Evolutionary conservation across 2,888 invertebrate genomes (phyloP).

Genomic region (Cephus pygmeus): DNA sequence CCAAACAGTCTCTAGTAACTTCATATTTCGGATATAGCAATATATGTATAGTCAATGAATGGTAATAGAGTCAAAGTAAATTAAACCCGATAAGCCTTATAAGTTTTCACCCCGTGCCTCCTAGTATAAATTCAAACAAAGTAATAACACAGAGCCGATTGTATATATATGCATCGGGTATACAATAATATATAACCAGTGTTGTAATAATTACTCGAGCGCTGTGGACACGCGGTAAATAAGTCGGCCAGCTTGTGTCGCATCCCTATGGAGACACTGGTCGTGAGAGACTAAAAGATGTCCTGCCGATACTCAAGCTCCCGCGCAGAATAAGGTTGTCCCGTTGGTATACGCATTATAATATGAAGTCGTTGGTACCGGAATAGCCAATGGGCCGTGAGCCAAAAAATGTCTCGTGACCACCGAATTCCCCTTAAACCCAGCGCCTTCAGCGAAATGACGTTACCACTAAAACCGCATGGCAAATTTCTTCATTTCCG

Average conservation of each 20-base stretch:
- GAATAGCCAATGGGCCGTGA: slow-evolving; percentile 9
- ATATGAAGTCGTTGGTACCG: slow-evolving; percentile 10
- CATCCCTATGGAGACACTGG: slow-evolving; percentile 27
- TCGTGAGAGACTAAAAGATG: slow-evolving; percentile 26
- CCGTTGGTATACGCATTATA: slow-evolving; percentile 5
- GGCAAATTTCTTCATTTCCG: not conserved
- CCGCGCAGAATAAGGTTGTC: not conserved
- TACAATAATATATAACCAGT: not conserved
- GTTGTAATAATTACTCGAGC: slow-evolving; percentile 32
- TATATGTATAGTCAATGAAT: not conserved
- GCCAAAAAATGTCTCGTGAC: slow-evolving; percentile 11
- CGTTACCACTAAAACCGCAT: not conserved
- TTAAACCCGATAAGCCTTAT: not conserved
- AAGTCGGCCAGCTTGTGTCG: slow-evolving; percentile 32
- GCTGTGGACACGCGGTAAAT: slow-evolving; percentile 25
- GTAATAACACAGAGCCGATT: not conserved
- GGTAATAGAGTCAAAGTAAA: not conserved
- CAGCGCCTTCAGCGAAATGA: not conserved
- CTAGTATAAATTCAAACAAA: not conserved
- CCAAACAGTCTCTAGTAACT: not conserved
- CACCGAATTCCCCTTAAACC: not conserved
- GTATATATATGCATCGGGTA: not conserved
- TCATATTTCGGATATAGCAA: not conserved
- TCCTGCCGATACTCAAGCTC: not conserved
- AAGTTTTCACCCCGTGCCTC: not conserved